Base-by-base conservation (phyloP, 1,140 invertebrate species). In the Camponotus pennsylvanicus region DNA sequence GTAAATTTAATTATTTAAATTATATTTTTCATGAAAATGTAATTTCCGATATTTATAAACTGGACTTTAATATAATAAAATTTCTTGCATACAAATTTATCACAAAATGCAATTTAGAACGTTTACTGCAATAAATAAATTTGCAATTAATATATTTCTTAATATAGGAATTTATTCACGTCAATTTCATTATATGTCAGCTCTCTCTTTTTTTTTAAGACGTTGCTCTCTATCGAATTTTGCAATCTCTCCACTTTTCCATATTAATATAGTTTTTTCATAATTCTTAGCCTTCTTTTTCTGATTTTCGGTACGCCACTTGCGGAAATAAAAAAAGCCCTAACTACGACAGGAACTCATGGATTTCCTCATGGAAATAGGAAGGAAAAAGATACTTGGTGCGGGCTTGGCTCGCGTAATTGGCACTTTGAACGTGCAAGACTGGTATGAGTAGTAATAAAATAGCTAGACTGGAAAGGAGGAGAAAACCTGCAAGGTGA, bases 341-440 rank as follows among this genome's bases (percentile, higher is more conserved):
- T 66, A 52, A 84, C 59, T 84, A 77, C 67, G 21, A 7, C 42
- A 11, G 27, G 32, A 71, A 80, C 57, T 88, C 45, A 18, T 18
- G 13, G 49, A 52, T 52, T 21, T 80, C 27, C 61, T 21, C 37
- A 69, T 57, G 40, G 45, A 71, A 75, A 76, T 59, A 49, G 61
- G 76, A 21, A 34, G 55, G 45, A 64, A 75, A 66, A 84, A 66
- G 85, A 61, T 73, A 57, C 84, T 86, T 37, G 80, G 71, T 49
- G 15, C 49, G 63, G 57, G 85, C 73, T 55, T 27, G n/a, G 77
- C 40, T 85, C 71, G 55, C 85, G 89, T 90, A 90, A 90, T 90
- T 90, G 89, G 89, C 88, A 90, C 89, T 90, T 90, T 76, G 85
- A 78, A 89, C 85, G 79, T 86, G 79, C 79, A 40, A 80, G 79